Conservation (phyloP, 2,888 invertebrate species). For the Serripes groenlandicus region DNA sequence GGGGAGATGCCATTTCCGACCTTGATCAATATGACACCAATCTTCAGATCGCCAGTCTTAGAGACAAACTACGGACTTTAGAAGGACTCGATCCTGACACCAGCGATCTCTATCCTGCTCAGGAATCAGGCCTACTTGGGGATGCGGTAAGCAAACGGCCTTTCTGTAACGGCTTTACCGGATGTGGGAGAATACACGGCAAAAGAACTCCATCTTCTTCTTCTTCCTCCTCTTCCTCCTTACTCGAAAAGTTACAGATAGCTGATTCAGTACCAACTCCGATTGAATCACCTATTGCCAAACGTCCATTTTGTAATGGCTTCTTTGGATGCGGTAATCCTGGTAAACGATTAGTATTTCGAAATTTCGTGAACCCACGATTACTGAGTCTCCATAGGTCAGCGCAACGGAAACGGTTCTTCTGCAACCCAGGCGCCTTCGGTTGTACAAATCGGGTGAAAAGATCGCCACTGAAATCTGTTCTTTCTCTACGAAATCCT, state of each 20-base stretch:
- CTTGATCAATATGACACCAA: not conserved
- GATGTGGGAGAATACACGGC: conserved; percentile 73
- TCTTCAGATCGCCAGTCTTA: not conserved
- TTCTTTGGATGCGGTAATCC: conserved; percentile 76
- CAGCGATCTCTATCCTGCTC: conserved; percentile 8
- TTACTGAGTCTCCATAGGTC: conserved; percentile 11
- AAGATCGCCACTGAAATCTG: conserved; percentile 17
- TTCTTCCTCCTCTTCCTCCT: conserved; percentile 20
- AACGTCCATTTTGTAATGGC: conserved; percentile 79
- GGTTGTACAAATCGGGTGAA: conserved; percentile 59
- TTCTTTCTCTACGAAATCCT: not conserved
- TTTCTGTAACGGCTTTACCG: conserved; percentile 78
- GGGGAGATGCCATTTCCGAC: not conserved
- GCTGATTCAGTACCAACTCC: conserved; percentile 23
- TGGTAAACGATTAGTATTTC: conserved; percentile 61
- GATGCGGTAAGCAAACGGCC: conserved; percentile 71
- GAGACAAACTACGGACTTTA: conserved; percentile 13
- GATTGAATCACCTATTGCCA: conserved; percentile 40
- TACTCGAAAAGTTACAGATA: conserved; percentile 40
- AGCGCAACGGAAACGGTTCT: conserved; percentile 44
- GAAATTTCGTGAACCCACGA: conserved; percentile 40
- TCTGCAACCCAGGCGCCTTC: conserved; percentile 59
- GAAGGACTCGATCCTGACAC: conserved; percentile 5
- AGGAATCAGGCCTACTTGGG: not conserved
- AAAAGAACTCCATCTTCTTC: conserved; percentile 42